Evolutionary conservation across 2,797 vertebrate species (phyloP).

Genomic region (Ibycter americanus): DNA sequence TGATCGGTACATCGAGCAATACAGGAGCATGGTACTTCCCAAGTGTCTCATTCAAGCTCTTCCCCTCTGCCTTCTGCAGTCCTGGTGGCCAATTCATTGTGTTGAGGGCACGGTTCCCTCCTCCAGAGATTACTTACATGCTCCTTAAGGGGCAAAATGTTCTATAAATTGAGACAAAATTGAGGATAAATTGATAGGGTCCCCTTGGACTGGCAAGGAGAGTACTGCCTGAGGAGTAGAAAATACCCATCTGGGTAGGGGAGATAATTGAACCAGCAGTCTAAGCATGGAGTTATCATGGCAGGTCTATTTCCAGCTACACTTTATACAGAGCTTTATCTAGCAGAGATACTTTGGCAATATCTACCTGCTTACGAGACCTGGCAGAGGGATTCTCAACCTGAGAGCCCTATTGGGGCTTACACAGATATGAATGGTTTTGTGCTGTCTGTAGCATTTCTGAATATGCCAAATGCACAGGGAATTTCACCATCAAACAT

Average conservation of each 20-base stretch:
- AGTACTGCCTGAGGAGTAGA: not conserved
- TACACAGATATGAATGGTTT: not conserved
- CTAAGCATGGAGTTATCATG: not conserved
- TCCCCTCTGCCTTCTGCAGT: not conserved
- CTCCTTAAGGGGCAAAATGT: not conserved
- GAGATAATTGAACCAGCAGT: not conserved
- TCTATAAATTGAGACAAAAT: not conserved
- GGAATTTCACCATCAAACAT: not conserved
- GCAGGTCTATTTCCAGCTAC: not conserved
- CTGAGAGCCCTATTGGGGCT: not conserved
- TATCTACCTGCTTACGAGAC: accelerated
- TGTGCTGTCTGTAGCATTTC: not conserved
- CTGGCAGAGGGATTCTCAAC: not conserved
- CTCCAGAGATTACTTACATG: not conserved
- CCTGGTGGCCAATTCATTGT: not conserved
- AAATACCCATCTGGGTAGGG: not conserved
- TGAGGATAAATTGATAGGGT: not conserved
- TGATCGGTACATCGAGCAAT: not conserved
- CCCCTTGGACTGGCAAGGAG: not conserved
- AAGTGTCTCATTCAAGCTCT: not conserved
- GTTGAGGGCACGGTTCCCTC: not conserved
- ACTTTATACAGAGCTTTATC: not conserved
- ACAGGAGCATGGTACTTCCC: not conserved
- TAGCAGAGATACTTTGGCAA: not conserved
- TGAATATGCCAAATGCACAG: not conserved